Evolutionary conservation across 2,113 vertebrate species (phyloP).

Genomic region (Forbesichthys papilliferus): DNA sequence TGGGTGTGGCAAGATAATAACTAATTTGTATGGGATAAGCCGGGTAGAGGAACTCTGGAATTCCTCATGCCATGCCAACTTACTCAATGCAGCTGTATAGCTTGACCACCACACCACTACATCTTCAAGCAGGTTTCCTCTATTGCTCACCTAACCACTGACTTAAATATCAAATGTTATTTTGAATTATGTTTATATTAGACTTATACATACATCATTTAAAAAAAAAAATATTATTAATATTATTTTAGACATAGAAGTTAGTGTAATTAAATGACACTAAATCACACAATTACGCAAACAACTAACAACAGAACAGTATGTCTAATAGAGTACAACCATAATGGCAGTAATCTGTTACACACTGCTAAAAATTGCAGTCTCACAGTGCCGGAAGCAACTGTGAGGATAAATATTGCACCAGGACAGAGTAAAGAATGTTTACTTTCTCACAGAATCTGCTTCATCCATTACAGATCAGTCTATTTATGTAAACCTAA

Average conservation of each 20-base stretch:
- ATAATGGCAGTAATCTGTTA: neutral
- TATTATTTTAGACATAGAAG: too few relatives aligned
- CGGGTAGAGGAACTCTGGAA: neutral
- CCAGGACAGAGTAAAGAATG: neutral
- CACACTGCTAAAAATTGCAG: slow-evolving; percentile 9
- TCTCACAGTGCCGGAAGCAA: neutral
- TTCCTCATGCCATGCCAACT: slow-evolving; percentile 14
- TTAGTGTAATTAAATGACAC: too few relatives aligned
- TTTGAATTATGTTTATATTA: too few relatives aligned
- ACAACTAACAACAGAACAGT: neutral
- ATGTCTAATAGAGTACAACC: neutral
- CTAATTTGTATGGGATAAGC: neutral
- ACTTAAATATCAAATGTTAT: too few relatives aligned
- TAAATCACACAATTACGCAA: too few relatives aligned
- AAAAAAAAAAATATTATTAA: too few relatives aligned
- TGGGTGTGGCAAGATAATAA: neutral
- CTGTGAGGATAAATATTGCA: too few relatives aligned
- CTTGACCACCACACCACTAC: neutral
- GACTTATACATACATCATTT: too few relatives aligned
- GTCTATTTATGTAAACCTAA: neutral
- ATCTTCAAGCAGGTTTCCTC: neutral
- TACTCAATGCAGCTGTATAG: slow-evolving; percentile 22
- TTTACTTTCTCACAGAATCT: neutral
- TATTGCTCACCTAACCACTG: too few relatives aligned
- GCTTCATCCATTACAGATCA: neutral